These are phyloP conservation scores for Danaus plexippus DNA, from an alignment of 1,140 invertebrate genomes.

Conservation along the genomic window DNA sequence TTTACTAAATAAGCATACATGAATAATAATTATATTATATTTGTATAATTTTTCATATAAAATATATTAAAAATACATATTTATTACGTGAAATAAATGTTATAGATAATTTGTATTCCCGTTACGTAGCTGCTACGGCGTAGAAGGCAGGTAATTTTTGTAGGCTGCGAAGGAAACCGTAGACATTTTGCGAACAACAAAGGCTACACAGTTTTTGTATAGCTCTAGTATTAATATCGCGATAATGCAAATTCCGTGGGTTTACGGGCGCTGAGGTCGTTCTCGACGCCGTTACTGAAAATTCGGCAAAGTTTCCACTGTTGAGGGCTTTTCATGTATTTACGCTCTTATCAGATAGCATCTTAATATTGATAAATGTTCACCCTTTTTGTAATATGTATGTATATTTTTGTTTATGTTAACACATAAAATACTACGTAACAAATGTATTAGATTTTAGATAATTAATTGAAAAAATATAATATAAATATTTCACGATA, in stretches of 20 bases:
- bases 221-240: constrained; percentile 50
- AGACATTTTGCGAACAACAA: constrained; percentile 28
- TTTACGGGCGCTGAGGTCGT: constrained; percentile 38
- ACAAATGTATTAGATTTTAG: too few species aligned
- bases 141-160: constrained; percentile 21
- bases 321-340: constrained; percentile 44
- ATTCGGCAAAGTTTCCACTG: constrained; percentile 48
- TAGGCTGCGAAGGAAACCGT: constrained; percentile 21
- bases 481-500: too few species aligned
- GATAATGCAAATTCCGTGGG: constrained; percentile 58
- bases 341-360: constrained; percentile 36
- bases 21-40: too few species aligned
- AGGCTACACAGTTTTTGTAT: constrained; percentile 40
- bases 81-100: too few species aligned
- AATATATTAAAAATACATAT: too few species aligned
- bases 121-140: background rate
- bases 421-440: too few species aligned
- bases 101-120: too few species aligned
- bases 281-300: constrained; percentile 50
- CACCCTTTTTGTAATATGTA: constrained; percentile 4
- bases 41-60: too few species aligned
- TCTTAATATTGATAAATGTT: constrained; percentile 37
- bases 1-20: too few species aligned
- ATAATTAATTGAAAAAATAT: too few species aligned
- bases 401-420: background rate